These are phyloP conservation scores for Aselliscus stoliczkanus DNA, from an alignment of 2,797 vertebrate species.

Conservation along the genomic window DNA sequence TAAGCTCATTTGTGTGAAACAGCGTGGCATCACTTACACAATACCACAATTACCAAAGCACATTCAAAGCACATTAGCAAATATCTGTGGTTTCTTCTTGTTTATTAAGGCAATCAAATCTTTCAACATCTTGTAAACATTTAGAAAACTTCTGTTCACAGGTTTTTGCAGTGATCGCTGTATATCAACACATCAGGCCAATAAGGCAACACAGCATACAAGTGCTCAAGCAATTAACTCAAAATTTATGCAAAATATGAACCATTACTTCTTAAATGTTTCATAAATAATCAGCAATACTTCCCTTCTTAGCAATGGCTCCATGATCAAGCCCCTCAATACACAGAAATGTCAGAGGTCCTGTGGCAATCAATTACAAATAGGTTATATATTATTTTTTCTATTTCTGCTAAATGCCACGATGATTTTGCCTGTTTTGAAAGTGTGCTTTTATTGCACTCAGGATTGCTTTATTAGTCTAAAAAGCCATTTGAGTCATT, in stretches of 20 bases:
- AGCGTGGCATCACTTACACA: not conserved
- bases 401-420: slow-evolving; percentile 49
- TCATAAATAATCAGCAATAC: not conserved
- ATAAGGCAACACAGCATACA: not conserved
- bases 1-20: not conserved
- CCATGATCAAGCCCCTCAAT: not conserved
- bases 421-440: slow-evolving; percentile 14
- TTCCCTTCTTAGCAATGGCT: not conserved
- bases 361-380: slow-evolving; percentile 34
- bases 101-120: not conserved
- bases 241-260: not conserved
- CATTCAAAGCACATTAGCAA: not conserved
- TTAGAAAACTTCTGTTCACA: not conserved
- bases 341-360: slow-evolving; percentile 11
- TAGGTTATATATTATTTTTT: not conserved
- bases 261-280: not conserved
- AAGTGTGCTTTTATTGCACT: not conserved
- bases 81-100: not conserved
- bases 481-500: slow-evolving; percentile 59
- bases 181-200: not conserved
- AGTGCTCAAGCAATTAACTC: not conserved
- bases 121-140: not conserved
- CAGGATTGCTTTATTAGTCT: slow-evolving; percentile 54
- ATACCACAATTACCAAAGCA: not conserved
- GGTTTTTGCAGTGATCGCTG: not conserved